phyloP scores from a whole-genome alignment of 1,140 invertebrate genomes.

The Lerema accius region DNA sequence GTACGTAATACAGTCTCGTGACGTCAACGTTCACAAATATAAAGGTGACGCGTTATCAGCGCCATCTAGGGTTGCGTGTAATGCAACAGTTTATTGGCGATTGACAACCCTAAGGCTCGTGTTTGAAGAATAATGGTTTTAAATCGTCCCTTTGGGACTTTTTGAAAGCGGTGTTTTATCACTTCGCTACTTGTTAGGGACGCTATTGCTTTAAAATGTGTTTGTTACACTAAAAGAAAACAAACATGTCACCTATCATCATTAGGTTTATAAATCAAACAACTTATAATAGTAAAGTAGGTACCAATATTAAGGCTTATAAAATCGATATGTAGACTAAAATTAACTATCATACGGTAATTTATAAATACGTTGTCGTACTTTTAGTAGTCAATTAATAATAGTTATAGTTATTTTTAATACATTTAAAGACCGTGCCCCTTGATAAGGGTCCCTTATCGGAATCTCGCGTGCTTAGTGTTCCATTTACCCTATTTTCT shows the following conservation, averaged over 20 bases:
- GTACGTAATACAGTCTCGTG: constrained; percentile 43
- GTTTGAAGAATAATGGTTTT: constrained; percentile 25
- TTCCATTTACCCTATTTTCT: constrained; percentile 46
- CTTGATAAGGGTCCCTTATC: constrained; percentile 41
- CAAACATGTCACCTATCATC: too few relatives aligned
- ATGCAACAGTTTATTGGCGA: constrained; percentile 34
- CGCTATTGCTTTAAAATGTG: too few relatives aligned
- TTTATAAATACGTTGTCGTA: background rate
- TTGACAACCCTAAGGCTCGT: constrained; percentile 39
- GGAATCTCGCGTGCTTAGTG: constrained; percentile 48
- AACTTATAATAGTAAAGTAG: too few relatives aligned
- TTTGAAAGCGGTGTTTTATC: constrained; percentile 7
- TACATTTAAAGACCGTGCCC: background rate
- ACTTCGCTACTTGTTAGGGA: constrained; percentile 6
- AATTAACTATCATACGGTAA: background rate
- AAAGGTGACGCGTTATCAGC: constrained; percentile 46
- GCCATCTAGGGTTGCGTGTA: constrained; percentile 50
- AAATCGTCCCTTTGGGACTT: constrained; percentile 23
- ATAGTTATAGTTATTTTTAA: constrained; percentile 10
- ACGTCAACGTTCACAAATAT: constrained; percentile 51
- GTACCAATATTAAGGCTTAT: too few relatives aligned
- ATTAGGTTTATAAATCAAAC: too few relatives aligned
- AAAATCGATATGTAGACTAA: too few relatives aligned
- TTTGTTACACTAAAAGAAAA: too few relatives aligned
- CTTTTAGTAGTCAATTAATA: constrained; percentile 1